These are phyloP conservation scores for Huso huso DNA, from an alignment of 2,797 vertebrate species.

Conservation along the genomic window DNA sequence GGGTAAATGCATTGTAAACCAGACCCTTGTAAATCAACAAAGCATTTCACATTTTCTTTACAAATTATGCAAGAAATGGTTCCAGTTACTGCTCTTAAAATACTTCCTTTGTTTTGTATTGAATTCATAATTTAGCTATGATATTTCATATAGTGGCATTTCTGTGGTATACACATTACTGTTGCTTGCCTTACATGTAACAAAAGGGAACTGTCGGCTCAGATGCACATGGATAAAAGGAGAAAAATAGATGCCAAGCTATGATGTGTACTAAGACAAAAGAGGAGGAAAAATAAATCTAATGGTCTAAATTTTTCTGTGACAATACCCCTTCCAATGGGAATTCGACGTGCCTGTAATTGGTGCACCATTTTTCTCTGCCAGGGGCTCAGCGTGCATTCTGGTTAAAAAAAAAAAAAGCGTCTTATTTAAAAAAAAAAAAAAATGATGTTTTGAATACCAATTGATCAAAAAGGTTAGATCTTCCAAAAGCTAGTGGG, in stretches of 20 bases:
- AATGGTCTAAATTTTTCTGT: constrained; percentile 13
- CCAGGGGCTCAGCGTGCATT: constrained; percentile 35
- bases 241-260: background rate
- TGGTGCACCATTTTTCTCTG: constrained; percentile 44
- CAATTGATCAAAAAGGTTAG: constrained; percentile 51
- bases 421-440: background rate
- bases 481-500: constrained; percentile 46
- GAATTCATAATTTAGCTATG: background rate
- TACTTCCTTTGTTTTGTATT: too few species aligned
- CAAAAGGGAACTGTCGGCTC: background rate
- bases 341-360: constrained; percentile 55
- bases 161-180: background rate
- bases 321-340: constrained; percentile 61
- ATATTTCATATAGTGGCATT: background rate
- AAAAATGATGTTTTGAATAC: constrained; percentile 31
- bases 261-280: background rate
- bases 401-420: constrained; percentile 19
- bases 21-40: background rate
- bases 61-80: too few species aligned
- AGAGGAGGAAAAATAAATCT: background rate
- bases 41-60: background rate
- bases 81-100: too few species aligned
- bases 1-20: too few species aligned
- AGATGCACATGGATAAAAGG: background rate
- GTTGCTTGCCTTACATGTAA: background rate